Percentiles rank a stretch among this genome's conserved stretches.
phyloP scores from a whole-genome alignment of 2,113 vertebrate species.

The Rattus norvegicus region DNA sequence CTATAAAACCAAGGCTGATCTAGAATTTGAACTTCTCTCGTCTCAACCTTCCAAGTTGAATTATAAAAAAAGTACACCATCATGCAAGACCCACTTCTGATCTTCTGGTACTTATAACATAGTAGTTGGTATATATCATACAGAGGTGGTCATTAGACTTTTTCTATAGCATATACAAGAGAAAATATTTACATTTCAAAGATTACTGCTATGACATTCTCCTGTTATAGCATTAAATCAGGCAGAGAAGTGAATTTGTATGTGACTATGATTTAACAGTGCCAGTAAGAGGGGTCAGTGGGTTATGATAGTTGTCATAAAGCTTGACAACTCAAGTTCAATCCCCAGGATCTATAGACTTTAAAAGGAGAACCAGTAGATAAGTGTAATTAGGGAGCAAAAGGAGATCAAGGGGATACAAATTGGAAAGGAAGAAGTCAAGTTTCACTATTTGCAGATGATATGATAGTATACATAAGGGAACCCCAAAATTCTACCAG shows the following conservation, averaged over 20 bases:
- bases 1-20: neutral
- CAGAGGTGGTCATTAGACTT: neutral
- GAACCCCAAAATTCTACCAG: too few relatives aligned
- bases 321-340: neutral
- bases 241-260: conserved; percentile 5
- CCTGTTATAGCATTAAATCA: neutral
- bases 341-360: neutral
- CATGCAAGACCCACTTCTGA: neutral
- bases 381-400: too few relatives aligned
- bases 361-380: neutral
- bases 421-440: too few relatives aligned
- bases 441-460: too few relatives aligned
- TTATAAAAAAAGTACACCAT: neutral
- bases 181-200: conserved; percentile 27
- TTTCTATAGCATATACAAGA: neutral
- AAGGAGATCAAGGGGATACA: too few relatives aligned
- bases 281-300: neutral
- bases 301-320: neutral
- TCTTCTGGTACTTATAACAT: neutral
- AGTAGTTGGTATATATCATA: neutral
- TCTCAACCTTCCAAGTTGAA: neutral
- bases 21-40: neutral
- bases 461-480: too few relatives aligned
- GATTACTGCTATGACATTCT: neutral
- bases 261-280: neutral